phyloP scores from a whole-genome alignment of 1,140 invertebrate species.

The Harlomillsia oculata region DNA sequence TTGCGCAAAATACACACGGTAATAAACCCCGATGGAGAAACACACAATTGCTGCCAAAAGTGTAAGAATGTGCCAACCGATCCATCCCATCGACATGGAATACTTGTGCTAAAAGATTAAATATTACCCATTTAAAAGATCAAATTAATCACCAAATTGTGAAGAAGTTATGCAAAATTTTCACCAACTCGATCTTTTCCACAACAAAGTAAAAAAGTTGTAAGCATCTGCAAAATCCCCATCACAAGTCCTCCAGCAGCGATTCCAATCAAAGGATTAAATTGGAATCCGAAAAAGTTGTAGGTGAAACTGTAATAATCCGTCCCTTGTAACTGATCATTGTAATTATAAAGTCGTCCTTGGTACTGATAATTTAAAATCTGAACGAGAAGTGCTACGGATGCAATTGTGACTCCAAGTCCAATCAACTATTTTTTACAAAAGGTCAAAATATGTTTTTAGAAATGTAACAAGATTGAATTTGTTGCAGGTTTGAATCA shows the following conservation, averaged over 20 bases:
- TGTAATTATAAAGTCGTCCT: slow-evolving; percentile 4
- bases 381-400: not conserved
- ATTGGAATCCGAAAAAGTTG: slow-evolving; percentile 18
- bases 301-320: slow-evolving; percentile 20
- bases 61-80: not conserved
- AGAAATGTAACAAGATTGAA: too few species aligned
- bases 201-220: slow-evolving; percentile 11
- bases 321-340: not conserved
- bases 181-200: not conserved
- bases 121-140: too few species aligned
- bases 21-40: slow-evolving; percentile 2
- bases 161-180: too few species aligned
- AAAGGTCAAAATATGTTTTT: not conserved
- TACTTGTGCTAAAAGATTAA: not conserved
- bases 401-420: not conserved
- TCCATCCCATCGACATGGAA: slow-evolving; percentile 3
- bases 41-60: not conserved
- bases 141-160: too few species aligned
- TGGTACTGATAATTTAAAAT: not conserved
- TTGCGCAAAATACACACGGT: not conserved
- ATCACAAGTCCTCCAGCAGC: slow-evolving; percentile 13
- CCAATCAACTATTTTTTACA: not conserved
- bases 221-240: slow-evolving; percentile 13
- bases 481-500: too few species aligned
- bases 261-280: slow-evolving; percentile 20